phyloP scores from a whole-genome alignment of 2,797 vertebrate species.

The Malacoraja senta region DNA sequence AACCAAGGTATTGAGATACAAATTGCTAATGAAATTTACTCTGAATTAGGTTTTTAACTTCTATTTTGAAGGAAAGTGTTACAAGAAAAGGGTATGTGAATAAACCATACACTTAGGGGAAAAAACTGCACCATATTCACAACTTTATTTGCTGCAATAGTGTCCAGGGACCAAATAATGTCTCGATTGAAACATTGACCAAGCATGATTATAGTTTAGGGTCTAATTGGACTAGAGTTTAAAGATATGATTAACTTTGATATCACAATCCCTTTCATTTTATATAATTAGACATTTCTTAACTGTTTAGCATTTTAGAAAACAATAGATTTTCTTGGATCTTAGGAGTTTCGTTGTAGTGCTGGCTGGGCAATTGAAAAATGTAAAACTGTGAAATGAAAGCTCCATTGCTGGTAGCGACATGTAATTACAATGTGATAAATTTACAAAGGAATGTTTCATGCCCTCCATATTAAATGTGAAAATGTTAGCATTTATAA shows the following conservation, averaged over 20 bases:
- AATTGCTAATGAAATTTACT: neutral
- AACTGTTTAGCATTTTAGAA: neutral
- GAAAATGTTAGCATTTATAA: neutral
- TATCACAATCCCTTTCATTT: neutral
- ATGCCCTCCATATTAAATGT: neutral
- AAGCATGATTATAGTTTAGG: neutral
- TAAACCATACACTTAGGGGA: neutral
- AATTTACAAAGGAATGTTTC: neutral
- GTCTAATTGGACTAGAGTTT: neutral
- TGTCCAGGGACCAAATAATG: neutral
- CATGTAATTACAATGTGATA: neutral
- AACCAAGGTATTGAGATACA: neutral
- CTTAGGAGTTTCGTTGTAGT: neutral
- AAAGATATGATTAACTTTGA: neutral
- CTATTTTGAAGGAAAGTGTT: neutral
- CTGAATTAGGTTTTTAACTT: neutral
- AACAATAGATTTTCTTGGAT: neutral
- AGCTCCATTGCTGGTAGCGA: neutral
- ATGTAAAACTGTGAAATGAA: neutral
- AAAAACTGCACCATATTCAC: neutral
- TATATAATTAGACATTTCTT: neutral
- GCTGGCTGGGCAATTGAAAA: neutral
- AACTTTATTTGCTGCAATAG: neutral
- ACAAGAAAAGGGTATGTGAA: neutral
- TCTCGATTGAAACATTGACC: neutral